Evolutionary conservation across 2,888 invertebrate genomes (phyloP).

Genomic region (Glaucopsyche alexis): DNA sequence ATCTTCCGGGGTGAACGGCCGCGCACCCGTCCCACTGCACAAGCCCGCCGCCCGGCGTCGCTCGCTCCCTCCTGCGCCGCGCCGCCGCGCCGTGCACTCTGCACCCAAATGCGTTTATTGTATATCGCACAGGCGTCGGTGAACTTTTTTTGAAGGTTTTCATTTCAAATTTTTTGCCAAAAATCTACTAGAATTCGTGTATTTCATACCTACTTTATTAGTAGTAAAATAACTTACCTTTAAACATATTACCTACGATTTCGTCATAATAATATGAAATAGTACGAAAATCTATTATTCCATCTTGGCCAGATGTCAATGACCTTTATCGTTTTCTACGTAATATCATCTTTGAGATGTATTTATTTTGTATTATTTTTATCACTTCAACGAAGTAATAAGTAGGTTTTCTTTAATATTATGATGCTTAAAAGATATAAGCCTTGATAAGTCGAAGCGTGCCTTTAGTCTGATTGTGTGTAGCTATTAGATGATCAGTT

Average conservation of each 20-base stretch:
- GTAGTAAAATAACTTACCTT: background rate
- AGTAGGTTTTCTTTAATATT: constrained; percentile 3
- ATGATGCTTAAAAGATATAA: background rate
- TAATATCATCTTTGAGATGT: background rate
- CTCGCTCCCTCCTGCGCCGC: constrained; percentile 54
- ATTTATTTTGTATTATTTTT: constrained; percentile 1
- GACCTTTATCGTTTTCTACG: no score
- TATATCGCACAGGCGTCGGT: constrained; percentile 75
- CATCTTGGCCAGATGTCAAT: background rate
- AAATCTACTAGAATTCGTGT: background rate
- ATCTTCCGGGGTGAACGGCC: constrained; percentile 79
- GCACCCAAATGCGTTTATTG: constrained; percentile 75
- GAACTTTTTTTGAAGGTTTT: constrained; percentile 60
- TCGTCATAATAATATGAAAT: background rate
- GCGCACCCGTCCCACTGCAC: constrained; percentile 58
- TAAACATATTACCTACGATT: background rate
- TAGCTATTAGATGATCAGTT: background rate
- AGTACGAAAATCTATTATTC: background rate
- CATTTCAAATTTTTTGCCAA: background rate
- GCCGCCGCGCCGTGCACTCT: constrained; percentile 49
- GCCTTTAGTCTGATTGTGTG: constrained; percentile 8
- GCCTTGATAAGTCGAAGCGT: constrained; percentile 1
- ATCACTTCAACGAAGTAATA: background rate
- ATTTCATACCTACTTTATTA: background rate
- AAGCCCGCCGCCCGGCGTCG: constrained; percentile 58